These are phyloP conservation scores for Coregonus sp. DNA, from an alignment of 2,797 vertebrate species.

Conservation along the genomic window DNA sequence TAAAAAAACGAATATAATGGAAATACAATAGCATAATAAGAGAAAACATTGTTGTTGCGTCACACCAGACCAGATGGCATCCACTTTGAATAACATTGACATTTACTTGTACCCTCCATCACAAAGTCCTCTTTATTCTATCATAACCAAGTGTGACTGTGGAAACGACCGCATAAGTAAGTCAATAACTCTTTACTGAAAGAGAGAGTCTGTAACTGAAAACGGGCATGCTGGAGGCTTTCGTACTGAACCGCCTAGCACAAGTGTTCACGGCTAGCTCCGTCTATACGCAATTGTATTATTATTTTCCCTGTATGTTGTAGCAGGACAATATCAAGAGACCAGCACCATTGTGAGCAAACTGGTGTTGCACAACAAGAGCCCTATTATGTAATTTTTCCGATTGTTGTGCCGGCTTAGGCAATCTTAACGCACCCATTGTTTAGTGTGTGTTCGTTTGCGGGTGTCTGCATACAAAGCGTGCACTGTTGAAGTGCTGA, in stretches of 20 bases:
- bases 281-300: constrained; percentile 7
- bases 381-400: constrained; percentile 56
- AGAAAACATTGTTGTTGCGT: too few species aligned
- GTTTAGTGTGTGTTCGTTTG: constrained; percentile 33
- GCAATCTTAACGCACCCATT: constrained; percentile 43
- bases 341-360: constrained; percentile 45
- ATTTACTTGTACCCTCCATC: not conserved
- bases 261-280: constrained; percentile 17
- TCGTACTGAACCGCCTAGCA: too few species aligned
- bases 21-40: too few species aligned
- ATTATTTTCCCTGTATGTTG: constrained; percentile 30
- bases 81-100: not conserved
- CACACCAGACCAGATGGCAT: not conserved
- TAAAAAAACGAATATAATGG: too few species aligned
- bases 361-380: constrained; percentile 55
- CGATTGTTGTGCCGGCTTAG: constrained; percentile 46
- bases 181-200: not conserved
- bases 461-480: constrained; percentile 19
- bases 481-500: not conserved
- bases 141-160: not conserved
- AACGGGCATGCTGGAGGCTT: too few species aligned
- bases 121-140: not conserved
- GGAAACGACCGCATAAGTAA: not conserved
- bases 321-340: constrained; percentile 34
- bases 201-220: not conserved